Conservation (phyloP, 2,113 vertebrate genomes). For the Pseudorhombus dupliciocellatus region DNA sequence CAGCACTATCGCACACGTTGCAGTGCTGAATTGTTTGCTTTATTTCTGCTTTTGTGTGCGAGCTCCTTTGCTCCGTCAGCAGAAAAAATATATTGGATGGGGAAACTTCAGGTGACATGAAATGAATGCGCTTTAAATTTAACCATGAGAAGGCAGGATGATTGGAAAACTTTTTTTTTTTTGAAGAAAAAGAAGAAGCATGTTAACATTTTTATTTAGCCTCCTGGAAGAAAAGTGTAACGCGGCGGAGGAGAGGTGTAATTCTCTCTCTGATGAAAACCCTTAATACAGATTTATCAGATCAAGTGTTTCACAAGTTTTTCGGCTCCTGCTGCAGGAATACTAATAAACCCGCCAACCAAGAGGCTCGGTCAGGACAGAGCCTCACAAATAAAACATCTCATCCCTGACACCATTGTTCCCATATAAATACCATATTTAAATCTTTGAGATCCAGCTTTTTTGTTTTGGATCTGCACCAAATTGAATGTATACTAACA, state of each 20-base stretch:
- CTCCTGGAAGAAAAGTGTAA: slow-evolving; percentile 50
- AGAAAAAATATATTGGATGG: slow-evolving; percentile 51
- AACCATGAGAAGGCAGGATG: slow-evolving; percentile 65
- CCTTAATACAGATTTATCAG: slow-evolving; percentile 70
- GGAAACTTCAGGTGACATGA: slow-evolving; percentile 60
- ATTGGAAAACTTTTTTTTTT: slow-evolving; percentile 73
- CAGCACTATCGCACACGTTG: background rate
- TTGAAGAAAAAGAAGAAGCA: slow-evolving; percentile 50
- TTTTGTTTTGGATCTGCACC: too few relatives aligned
- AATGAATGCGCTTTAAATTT: slow-evolving; percentile 76
- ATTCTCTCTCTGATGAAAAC: slow-evolving; percentile 67
- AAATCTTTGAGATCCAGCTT: too few relatives aligned
- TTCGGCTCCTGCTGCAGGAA: slow-evolving; percentile 56
- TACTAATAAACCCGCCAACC: slow-evolving; percentile 63
- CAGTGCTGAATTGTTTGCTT: slow-evolving; percentile 36
- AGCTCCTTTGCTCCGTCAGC: slow-evolving; percentile 27
- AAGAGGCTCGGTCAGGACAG: slow-evolving; percentile 8
- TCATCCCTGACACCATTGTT: background rate
- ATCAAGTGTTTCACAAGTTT: slow-evolving; percentile 66
- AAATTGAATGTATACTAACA: too few relatives aligned
- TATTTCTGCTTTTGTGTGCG: slow-evolving; percentile 25
- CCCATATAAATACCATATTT: too few relatives aligned
- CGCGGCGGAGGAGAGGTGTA: slow-evolving; percentile 54
- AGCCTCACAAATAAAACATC: background rate
- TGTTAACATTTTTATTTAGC: slow-evolving; percentile 57